Percentiles rank a stretch among this genome's conserved stretches.
Conservation (phyloP, 2,797 vertebrate genomes). For the Tolypeutes matacus region DNA sequence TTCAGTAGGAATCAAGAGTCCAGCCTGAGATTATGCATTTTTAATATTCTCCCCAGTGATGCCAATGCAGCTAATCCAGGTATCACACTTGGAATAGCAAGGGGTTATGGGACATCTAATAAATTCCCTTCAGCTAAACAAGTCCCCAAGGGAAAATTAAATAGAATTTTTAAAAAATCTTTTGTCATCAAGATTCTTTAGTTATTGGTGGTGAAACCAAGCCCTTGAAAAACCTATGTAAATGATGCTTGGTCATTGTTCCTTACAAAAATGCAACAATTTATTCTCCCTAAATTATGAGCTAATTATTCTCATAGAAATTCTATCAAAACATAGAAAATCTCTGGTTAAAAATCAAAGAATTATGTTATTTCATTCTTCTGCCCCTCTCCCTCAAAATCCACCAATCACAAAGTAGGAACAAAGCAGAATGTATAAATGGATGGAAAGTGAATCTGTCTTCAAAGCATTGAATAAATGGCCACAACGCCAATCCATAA, state of each 20-base stretch:
- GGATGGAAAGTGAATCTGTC: neutral
- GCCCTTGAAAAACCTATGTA: neutral
- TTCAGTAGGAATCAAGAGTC: neutral
- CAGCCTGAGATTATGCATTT: neutral
- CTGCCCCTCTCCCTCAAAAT: neutral
- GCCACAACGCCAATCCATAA: neutral
- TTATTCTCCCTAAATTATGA: neutral
- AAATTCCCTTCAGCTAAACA: conserved; percentile 35
- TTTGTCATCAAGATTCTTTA: neutral
- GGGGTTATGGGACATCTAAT: neutral
- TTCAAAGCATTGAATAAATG: conserved; percentile 3
- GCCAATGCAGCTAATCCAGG: neutral
- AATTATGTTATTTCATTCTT: neutral
- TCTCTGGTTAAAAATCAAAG: conserved; percentile 12
- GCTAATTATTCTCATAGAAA: conserved; percentile 3
- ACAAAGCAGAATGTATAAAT: neutral
- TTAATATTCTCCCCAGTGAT: neutral
- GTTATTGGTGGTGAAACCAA: neutral
- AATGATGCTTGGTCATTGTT: neutral
- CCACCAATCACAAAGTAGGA: neutral
- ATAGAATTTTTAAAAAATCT: too few species aligned
- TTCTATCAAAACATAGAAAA: neutral
- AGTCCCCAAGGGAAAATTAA: neutral
- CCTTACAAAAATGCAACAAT: neutral
- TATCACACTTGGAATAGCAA: neutral